Conservation (phyloP, 2,888 invertebrate genomes). For the Ormyrus pomaceus region DNA sequence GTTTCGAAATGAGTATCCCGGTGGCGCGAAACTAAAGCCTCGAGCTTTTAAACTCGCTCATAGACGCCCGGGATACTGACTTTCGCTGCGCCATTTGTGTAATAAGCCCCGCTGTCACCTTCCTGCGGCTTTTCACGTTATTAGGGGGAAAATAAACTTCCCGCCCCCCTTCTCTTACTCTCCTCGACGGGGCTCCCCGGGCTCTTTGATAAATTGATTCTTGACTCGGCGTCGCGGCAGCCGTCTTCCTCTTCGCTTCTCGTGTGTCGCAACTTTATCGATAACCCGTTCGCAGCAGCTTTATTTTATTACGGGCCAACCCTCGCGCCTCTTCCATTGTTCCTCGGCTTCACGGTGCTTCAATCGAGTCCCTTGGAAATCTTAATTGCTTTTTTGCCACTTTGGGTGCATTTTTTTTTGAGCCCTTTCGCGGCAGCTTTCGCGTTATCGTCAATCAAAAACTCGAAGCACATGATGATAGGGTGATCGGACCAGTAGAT, state of each 20-base stretch:
- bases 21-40: conserved; percentile 39
- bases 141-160: conserved; percentile 54
- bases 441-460: too few relatives aligned
- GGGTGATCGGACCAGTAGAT: too few relatives aligned
- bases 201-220: conserved; percentile 41
- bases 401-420: too few relatives aligned
- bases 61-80: conserved; percentile 33
- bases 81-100: conserved; percentile 53
- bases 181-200: not conserved
- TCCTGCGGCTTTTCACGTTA: conserved; percentile 52
- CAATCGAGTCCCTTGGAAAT: too few relatives aligned
- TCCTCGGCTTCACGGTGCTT: too few relatives aligned
- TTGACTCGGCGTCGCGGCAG: conserved; percentile 6
- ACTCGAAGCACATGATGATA: too few relatives aligned
- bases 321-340: too few relatives aligned
- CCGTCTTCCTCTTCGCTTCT: not conserved
- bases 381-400: too few relatives aligned
- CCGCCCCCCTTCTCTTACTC: not conserved
- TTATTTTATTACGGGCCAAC: conserved; percentile 23
- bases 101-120: conserved; percentile 54
- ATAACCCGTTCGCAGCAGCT: conserved; percentile 26
- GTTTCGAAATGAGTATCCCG: conserved; percentile 51
- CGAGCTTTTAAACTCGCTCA: conserved; percentile 53
- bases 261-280: conserved; percentile 19
- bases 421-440: too few relatives aligned